These are phyloP conservation scores for Shargacucullia verbasci DNA, from an alignment of 2,888 invertebrate species.

Conservation along the genomic window DNA sequence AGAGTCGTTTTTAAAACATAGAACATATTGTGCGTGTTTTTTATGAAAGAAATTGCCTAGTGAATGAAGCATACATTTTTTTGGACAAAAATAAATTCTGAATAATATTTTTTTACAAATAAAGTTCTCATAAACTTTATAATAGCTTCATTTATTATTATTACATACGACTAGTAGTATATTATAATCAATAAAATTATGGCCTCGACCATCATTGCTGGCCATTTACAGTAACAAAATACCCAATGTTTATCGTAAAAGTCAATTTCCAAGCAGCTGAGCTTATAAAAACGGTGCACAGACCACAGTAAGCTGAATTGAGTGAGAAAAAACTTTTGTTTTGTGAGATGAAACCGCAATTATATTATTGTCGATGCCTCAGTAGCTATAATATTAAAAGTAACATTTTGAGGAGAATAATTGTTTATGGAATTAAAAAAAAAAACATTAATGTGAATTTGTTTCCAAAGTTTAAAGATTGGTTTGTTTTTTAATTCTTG, in stretches of 20 bases:
- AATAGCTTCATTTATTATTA: neutral
- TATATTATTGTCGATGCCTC: slow-evolving; percentile 42
- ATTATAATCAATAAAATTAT: slow-evolving; percentile 11
- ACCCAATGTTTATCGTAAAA: slow-evolving; percentile 26
- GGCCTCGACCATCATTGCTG: neutral
- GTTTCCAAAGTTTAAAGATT: too few relatives aligned
- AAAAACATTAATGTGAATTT: too few relatives aligned
- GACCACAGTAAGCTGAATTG: slow-evolving; percentile 39
- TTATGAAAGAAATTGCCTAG: too few relatives aligned
- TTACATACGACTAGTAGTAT: neutral
- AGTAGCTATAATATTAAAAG: slow-evolving; percentile 36
- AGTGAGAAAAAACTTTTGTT: slow-evolving; percentile 28
- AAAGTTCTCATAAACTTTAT: too few relatives aligned
- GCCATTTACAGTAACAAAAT: slow-evolving; percentile 9
- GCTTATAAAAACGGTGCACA: slow-evolving; percentile 60
- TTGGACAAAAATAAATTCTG: too few relatives aligned
- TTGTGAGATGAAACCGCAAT: slow-evolving; percentile 62
- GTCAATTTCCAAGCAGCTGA: slow-evolving; percentile 59
- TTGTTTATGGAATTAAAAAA: too few relatives aligned
- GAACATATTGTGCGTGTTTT: too few relatives aligned
- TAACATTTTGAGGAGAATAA: too few relatives aligned
- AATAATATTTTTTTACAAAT: too few relatives aligned
- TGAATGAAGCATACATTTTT: too few relatives aligned
- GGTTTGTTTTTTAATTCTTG: too few relatives aligned
- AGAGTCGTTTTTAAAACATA: neutral